Base-by-base conservation (phyloP, 2,888 invertebrate genomes). In the Monoplex corrugatus region DNA sequence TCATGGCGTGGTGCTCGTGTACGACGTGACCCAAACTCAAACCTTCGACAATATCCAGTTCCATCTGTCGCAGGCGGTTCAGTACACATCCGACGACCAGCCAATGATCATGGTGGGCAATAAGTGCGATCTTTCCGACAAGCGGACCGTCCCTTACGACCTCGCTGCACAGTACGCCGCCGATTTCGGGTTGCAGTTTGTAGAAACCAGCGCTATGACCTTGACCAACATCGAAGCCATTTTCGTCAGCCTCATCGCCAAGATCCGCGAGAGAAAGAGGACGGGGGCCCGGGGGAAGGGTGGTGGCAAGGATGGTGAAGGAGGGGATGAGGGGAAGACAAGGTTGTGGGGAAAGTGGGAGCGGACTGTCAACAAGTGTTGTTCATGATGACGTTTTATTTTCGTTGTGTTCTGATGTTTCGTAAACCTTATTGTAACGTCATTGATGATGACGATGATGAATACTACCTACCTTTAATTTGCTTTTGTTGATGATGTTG, bases 91-190 rank as follows among this genome's bases (percentile, higher is more conserved):
- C 28, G 88, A 83, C 68, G 43, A 88, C 68, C 88, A 88, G 88
- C 88, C 88, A 19, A 88, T 88, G 88, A 88, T 88, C 43, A 88
- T 88, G 88, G 88, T 88, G 13, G 88, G 88, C 63, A 88, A 88
- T 83, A 88, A 88, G 40, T 63, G 88, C 43, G 88, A 88, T 32
- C 88, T 88, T 16, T 32, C 32, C n/a, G 68, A 88, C 23, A n/a
- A 83, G 72, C 35, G 88, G 10, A 68, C 83, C 2, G 88, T 88
- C 44, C 83, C 88, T 0, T 68, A 35, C 83, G 82, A 82, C 5
- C 19, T 88, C 6, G 88, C 88, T 0, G 83, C 35, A 5, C 57
- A 82, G 13, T 88, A 88, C 68, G 88, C 88, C 0, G 82, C 83
- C 2, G 88, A 50, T 43, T 68, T 83, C 44, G 88, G 88, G 16